Conservation (phyloP, 1,140 invertebrate genomes). For the Marisa cornuarietis region DNA sequence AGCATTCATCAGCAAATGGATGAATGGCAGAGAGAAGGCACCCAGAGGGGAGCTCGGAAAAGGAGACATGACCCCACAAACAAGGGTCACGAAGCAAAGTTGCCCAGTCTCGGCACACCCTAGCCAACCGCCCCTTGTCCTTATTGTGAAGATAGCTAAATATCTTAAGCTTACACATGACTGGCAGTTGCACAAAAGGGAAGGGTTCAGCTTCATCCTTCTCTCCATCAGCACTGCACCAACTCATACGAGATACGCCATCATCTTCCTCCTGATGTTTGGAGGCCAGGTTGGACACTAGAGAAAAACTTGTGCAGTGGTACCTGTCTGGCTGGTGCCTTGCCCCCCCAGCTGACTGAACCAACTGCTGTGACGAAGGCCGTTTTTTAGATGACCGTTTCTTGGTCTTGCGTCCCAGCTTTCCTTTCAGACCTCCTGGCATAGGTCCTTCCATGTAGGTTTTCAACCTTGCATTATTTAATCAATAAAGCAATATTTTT, state of each 20-base stretch:
- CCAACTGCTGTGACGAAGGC: constrained; percentile 4
- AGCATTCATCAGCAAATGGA: constrained; percentile 42
- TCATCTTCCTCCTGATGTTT: constrained; percentile 6
- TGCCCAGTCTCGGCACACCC: constrained; percentile 55
- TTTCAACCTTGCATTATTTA: background rate
- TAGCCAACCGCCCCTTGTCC: constrained; percentile 47
- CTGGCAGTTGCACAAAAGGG: constrained; percentile 55
- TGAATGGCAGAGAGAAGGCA: constrained; percentile 46
- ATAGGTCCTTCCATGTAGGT: constrained; percentile 14
- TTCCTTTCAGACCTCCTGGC: constrained; percentile 1
- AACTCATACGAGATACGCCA: constrained; percentile 12
- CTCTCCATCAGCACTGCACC: background rate
- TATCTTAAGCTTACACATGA: constrained; percentile 56
- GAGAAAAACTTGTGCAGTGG: constrained; percentile 25
- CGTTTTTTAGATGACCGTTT: constrained; percentile 22
- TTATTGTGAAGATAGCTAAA: constrained; percentile 53
- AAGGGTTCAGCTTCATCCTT: constrained; percentile 31
- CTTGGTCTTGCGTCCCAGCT: constrained; percentile 21
- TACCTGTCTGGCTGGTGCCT: constrained; percentile 16
- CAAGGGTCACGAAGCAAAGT: constrained; percentile 43
- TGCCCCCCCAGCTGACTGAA: constrained; percentile 4
- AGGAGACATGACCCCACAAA: constrained; percentile 53
- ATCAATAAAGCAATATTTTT: background rate
- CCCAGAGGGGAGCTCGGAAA: constrained; percentile 51
- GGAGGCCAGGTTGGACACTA: constrained; percentile 11